A percentile compares a stretch with the other conserved stretches of the same genome.
Conservation (phyloP, 2,797 vertebrate genomes). For the Natrix natrix region DNA sequence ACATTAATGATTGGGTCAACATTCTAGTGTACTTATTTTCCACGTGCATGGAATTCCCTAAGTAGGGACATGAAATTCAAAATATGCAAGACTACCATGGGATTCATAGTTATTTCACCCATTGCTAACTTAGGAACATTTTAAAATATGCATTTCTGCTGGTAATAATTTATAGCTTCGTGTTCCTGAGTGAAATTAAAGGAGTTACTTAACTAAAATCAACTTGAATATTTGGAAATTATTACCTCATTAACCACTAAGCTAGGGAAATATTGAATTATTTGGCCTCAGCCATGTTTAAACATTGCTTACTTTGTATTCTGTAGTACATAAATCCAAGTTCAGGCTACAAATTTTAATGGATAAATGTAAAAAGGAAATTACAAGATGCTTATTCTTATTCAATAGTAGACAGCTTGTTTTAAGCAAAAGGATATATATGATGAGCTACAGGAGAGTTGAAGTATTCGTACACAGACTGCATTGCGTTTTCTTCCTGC, state of each 20-base stretch:
- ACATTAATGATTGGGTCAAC: neutral
- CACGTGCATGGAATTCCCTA: neutral
- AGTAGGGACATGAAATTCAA: neutral
- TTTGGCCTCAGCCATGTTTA: slow-evolving; percentile 39
- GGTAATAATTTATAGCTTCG: slow-evolving; percentile 23
- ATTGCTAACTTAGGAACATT: neutral
- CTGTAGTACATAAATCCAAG: slow-evolving; percentile 27
- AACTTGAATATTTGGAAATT: neutral
- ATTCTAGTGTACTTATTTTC: neutral
- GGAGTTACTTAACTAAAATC: neutral
- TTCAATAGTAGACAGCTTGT: slow-evolving; percentile 23
- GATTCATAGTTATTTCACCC: neutral
- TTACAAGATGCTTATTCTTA: slow-evolving; percentile 45
- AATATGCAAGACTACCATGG: accelerated
- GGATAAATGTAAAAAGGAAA: slow-evolving; percentile 18
- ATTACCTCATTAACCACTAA: slow-evolving; percentile 5
- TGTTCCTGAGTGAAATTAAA: slow-evolving; percentile 40
- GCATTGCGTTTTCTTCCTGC: slow-evolving; percentile 24
- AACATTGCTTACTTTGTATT: slow-evolving; percentile 34
- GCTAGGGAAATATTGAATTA: slow-evolving; percentile 36
- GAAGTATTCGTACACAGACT: slow-evolving; percentile 37
- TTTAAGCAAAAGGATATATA: slow-evolving; percentile 44
- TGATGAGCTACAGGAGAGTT: slow-evolving; percentile 48
- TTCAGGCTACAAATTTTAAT: slow-evolving; percentile 24
- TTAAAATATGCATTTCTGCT: slow-evolving; percentile 17